phyloP scores from a whole-genome alignment of 2,888 invertebrate species.

The Schizaphis graminum region DNA sequence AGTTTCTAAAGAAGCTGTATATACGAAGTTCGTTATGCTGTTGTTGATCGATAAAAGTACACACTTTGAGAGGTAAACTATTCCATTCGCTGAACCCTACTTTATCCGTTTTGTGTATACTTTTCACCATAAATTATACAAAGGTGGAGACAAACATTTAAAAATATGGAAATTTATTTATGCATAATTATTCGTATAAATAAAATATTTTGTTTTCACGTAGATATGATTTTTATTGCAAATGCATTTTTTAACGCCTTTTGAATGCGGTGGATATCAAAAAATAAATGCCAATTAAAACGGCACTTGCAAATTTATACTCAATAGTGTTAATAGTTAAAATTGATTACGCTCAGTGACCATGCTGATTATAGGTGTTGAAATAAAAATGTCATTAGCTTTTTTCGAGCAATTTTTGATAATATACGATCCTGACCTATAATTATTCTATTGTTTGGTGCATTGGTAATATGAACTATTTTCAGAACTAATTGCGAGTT shows the following conservation, averaged over 20 bases:
- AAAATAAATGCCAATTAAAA: constrained; percentile 14
- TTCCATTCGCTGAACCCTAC: constrained; percentile 11
- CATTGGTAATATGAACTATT: neutral
- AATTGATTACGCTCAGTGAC: constrained; percentile 5
- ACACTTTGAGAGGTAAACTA: neutral
- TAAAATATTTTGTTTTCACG: neutral
- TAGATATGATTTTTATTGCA: neutral
- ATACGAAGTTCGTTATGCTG: neutral
- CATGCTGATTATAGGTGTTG: constrained; percentile 5
- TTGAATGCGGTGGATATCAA: neutral
- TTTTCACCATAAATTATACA: constrained; percentile 15
- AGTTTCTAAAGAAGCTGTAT: neutral
- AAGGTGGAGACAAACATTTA: neutral
- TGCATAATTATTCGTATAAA: constrained; percentile 1
- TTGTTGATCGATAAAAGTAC: neutral
- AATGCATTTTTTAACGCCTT: neutral
- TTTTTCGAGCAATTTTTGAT: neutral
- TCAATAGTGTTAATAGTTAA: neutral
- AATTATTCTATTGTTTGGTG: neutral
- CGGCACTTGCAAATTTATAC: neutral
- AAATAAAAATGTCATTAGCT: neutral
- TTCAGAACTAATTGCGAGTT: neutral
- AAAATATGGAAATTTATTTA: constrained; percentile 27
- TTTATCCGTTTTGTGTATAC: neutral
- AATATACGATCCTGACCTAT: neutral